Base-by-base conservation (phyloP, 1,140 invertebrate species). In the Drosophila neocordata region DNA sequence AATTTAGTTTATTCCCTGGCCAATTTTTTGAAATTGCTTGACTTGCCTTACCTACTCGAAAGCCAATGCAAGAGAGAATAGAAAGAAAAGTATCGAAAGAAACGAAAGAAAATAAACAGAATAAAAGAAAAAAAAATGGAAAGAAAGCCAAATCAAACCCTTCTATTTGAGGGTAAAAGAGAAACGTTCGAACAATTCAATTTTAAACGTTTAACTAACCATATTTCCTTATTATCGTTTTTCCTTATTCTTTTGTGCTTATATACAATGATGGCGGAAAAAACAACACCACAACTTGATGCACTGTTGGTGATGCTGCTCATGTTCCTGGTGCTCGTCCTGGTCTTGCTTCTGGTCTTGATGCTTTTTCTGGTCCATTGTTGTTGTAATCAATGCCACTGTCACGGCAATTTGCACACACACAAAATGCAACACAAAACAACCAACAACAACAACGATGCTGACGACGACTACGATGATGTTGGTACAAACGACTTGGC, bases 191-290 rank as follows among this genome's bases (percentile, higher is more conserved):
- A 74, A 64, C 74, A 77, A 89, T 77, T 78, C 79, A 71, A 78
- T 89, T 89, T 85, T 72, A 85, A 80, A 60, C 85, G 77, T 89
- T 89, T 85, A 89, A 89, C 85, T 89, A 89, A 89, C 85, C 85
- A 89, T 89, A 85, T 89, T 89, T 80, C 70, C 68, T 81, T 78
- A 84, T 89, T 85, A 84, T 85, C 70, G 52, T 68, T 88, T 55
- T 64, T 59, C 41, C 15, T 20, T 15, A 11, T 48, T 73, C 65
- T 68, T 55, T 56, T 62, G 35, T 69, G 44, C 68, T 74, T 57
- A 48, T 69, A 27, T 37, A 27, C 37, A 51, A 51, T 67, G 62
- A 38, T 61, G 59, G 64, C 57, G 63, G 63, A 37, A 18, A 65
- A 71, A 61, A 59, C 37, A 20, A 27, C 56, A 38, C 22, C 18